phyloP scores from a whole-genome alignment of 2,888 invertebrate genomes.

The Pollenia angustigena region DNA sequence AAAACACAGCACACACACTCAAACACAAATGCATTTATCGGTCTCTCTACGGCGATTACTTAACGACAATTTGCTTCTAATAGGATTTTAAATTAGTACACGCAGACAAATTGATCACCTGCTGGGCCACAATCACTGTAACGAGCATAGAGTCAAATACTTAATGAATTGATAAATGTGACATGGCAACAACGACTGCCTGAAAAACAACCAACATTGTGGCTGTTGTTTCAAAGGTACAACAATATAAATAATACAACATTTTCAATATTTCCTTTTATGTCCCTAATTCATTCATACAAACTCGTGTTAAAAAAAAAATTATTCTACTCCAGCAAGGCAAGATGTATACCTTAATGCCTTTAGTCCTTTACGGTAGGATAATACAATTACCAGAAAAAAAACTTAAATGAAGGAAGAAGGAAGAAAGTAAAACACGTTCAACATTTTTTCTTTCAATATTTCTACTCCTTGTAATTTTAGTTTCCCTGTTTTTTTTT shows the following conservation, averaged over 20 bases:
- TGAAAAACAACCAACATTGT: constrained; percentile 29
- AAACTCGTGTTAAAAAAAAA: constrained; percentile 33
- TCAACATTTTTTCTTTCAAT: constrained; percentile 17
- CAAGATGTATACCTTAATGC: constrained; percentile 26
- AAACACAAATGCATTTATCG: neutral
- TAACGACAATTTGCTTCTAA: constrained; percentile 68
- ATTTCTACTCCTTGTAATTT: constrained; percentile 41
- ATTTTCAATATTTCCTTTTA: constrained; percentile 18
- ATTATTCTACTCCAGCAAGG: neutral
- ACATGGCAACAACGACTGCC: constrained; percentile 38
- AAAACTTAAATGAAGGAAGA: constrained; percentile 42
- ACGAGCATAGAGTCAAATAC: constrained; percentile 64
- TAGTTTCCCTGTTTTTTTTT: neutral
- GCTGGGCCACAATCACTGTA: constrained; percentile 64
- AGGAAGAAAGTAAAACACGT: constrained; percentile 55
- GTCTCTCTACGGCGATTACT: constrained; percentile 33
- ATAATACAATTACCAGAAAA: constrained; percentile 48
- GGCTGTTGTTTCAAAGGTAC: constrained; percentile 40
- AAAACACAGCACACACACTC: constrained; percentile 17
- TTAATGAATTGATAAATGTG: constrained; percentile 63
- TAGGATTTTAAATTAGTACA: constrained; percentile 68
- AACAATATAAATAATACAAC: constrained; percentile 17
- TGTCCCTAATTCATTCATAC: constrained; percentile 30
- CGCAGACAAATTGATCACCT: constrained; percentile 71
- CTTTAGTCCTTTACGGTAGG: constrained; percentile 58